Evolutionary conservation across 2,888 invertebrate genomes (phyloP), one percentile per base, ranked within the genome.

Genomic region (Drosophila meridiana): DNA sequence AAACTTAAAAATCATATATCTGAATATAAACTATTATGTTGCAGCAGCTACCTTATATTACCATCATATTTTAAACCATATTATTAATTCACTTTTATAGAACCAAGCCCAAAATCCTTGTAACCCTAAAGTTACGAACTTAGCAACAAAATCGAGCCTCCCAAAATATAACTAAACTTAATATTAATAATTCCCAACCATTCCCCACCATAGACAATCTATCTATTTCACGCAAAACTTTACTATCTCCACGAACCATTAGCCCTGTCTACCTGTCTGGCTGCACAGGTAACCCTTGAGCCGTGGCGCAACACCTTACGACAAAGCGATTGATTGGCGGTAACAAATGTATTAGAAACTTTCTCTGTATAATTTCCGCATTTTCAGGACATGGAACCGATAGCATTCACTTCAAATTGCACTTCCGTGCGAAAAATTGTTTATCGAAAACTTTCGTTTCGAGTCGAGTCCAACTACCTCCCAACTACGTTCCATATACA

Each of bases 401-500:
- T 45, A 73, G 76, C 80, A 82, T 84, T 85, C 85, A 86, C 83
- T 80, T 87, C 74, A 87, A 87, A 89, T 89, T 87, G 89, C 89
- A 87, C 87, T 87, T 87, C 87, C 87, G 89, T 87, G 87, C 87
- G 87, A 87, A 89, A 87, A 89, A 89, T 86, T 87, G 87, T 87
- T 89, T 87, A 87, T 89, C 83, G 80, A 75, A 87, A 87, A 87
- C 67, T 89, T 87, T 82, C 81, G 55, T 69, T 67, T 60, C 40
- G 42, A 47, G 56, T 40, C 32, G 30, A 6, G 40, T 42, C 55
- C 55, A 43, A n/a, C 50, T n/a, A 28, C 52, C 57, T 32, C 20
- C 30, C 64, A 38, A 3, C 34, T 30, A 20, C 20, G 20, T 20
- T 20, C 3, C 30, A 45, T 34, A 26, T 38, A 63, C 26, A 26